Conservation (phyloP, 2,888 invertebrate species). For the Galerucella calmariensis region DNA sequence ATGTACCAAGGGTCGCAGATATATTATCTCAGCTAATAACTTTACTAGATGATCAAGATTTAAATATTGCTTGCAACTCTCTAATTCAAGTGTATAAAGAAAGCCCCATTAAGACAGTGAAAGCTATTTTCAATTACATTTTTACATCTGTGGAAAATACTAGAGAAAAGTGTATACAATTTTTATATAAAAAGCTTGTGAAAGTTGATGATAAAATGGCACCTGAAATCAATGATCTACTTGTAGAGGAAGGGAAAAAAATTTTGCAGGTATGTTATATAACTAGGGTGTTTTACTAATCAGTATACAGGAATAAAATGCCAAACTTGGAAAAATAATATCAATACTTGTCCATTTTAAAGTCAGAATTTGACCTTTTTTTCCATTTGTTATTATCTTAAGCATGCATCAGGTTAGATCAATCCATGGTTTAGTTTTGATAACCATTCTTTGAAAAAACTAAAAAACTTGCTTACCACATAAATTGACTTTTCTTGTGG, state of each 20-base stretch:
- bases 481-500: no score
- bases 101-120: conserved; percentile 74
- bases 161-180: conserved; percentile 88
- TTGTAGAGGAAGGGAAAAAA: conserved; percentile 83
- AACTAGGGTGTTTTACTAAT: not conserved
- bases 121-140: conserved; percentile 70
- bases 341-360: no score
- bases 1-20: conserved; percentile 88
- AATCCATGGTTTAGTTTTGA: no score
- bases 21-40: conserved; percentile 91
- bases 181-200: conserved; percentile 74
- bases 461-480: no score
- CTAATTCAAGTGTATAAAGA: conserved; percentile 81
- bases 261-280: conserved; percentile 72
- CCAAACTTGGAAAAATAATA: not conserved
- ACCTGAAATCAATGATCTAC: conserved; percentile 82
- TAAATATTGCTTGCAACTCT: conserved; percentile 85
- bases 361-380: no score
- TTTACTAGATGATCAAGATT: conserved; percentile 84
- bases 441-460: no score
- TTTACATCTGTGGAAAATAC: conserved; percentile 76
- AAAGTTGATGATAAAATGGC: conserved; percentile 80
- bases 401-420: no score
- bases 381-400: no score
- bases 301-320: not conserved